Conservation (phyloP, 1,140 invertebrate species). For the Euura lappo region DNA sequence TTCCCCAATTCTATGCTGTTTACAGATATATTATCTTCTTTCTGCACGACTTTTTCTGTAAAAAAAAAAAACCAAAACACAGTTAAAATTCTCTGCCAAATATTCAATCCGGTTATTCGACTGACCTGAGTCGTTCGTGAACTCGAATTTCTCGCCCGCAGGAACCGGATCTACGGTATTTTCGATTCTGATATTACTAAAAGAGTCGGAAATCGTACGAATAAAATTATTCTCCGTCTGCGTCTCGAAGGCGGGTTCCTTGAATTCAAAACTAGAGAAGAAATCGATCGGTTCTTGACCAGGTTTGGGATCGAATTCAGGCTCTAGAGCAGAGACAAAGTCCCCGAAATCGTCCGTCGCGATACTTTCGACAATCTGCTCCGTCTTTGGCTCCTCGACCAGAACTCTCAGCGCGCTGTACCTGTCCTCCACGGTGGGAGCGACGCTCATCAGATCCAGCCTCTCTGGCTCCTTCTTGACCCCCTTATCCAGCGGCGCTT, state of each 20-base stretch:
- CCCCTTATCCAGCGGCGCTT: background rate
- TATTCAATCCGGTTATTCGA: conserved; percentile 18
- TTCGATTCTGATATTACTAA: conserved; percentile 48
- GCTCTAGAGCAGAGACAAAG: conserved; percentile 61
- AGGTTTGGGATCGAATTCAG: conserved; percentile 29
- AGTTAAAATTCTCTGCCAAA: background rate
- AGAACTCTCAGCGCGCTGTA: conserved; percentile 60
- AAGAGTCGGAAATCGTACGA: conserved; percentile 51
- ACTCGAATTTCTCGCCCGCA: conserved; percentile 41
- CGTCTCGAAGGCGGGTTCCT: conserved; percentile 29
- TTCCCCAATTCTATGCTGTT: conserved; percentile 55
- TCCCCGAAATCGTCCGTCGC: conserved; percentile 65
- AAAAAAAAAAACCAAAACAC: background rate
- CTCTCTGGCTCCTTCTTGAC: conserved; percentile 29
- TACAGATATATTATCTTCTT: conserved; percentile 54
- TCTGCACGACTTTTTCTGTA: conserved; percentile 50
- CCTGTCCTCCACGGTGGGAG: conserved; percentile 53
- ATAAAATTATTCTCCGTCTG: conserved; percentile 39
- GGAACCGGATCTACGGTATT: conserved; percentile 33
- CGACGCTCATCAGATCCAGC: conserved; percentile 55
- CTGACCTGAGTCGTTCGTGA: conserved; percentile 40
- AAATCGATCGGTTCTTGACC: conserved; percentile 45
- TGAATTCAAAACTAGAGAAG: conserved; percentile 52
- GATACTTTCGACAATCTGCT: conserved; percentile 8
- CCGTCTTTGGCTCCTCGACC: conserved; percentile 39